Evolutionary conservation across 2,888 invertebrate genomes (phyloP).

Genomic region (Mechanitis mazaeus): DNA sequence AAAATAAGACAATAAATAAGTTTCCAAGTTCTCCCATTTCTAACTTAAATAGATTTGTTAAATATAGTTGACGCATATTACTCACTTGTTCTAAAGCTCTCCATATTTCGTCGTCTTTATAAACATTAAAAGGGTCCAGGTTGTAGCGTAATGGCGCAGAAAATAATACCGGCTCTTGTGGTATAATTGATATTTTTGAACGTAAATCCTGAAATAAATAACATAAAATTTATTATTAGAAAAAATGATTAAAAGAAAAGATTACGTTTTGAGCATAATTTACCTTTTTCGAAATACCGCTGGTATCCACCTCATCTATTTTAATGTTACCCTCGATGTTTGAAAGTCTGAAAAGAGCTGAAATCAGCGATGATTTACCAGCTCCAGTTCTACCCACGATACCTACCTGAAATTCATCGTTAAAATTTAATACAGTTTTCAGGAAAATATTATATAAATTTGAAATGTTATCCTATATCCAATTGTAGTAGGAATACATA

Average conservation of each 20-base stretch:
- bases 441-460: background rate
- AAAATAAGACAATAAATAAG: background rate
- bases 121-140: constrained; percentile 82
- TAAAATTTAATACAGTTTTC: background rate
- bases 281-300: constrained; percentile 77
- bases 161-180: constrained; percentile 81
- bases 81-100: constrained; percentile 80
- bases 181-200: constrained; percentile 83
- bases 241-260: background rate
- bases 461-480: no score
- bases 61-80: constrained; percentile 9
- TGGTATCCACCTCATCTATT: constrained; percentile 83
- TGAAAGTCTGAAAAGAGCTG: constrained; percentile 85
- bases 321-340: constrained; percentile 81
- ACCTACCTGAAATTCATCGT: constrained; percentile 75
- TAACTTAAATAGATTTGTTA: background rate
- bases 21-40: no score
- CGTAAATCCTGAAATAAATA: constrained; percentile 68
- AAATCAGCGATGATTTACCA: constrained; percentile 87
- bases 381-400: constrained; percentile 91
- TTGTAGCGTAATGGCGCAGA: constrained; percentile 82
- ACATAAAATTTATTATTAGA: background rate
- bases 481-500: no score
- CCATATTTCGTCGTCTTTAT: constrained; percentile 80
- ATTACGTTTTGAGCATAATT: background rate